Base-by-base conservation (phyloP, 2,797 vertebrate species). In the Pachyuromys duprasi region DNA sequence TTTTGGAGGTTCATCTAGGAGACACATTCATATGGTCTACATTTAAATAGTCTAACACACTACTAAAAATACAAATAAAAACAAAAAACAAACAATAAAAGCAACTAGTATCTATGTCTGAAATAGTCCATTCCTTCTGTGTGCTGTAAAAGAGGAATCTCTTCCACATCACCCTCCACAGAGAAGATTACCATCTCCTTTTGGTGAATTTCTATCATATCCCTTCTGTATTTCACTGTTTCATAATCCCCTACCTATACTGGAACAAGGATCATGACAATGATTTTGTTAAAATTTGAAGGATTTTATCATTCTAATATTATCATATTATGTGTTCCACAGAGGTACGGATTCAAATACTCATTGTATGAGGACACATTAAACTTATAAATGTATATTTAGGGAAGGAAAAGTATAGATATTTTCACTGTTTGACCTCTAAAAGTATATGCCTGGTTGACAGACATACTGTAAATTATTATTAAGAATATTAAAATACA, bases 401-500 rank as follows among this genome's bases (percentile, higher is more conserved):
- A 75, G 0, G 65, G 15, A 53, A 24, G 22, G 5, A 39, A 82
- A 33, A 15, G n/a, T 39, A 62, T 33, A 9, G 4, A 49, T 36
- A 72, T 42, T 70, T 70, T 63, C 9, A 72, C 13, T 60, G 33
- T 33, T 15, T 20, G 11, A 88, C 28, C 6, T 78, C 28, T 70
- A 78, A 88, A 70, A 5, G 55, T 12, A 15, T n/a, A 42, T 12
- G 42, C 14, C 0, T 20, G 55, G n/a, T 33, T 60, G 45, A 67
- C 14, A 18, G 18, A 45, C 26, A 57, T 70, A 89, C 79, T 89
- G 36, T 3, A 79, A 39, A 39, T 74, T 79, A 60, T 89, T 12
- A 45, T 94, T 24, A 57, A 89, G 9, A 80, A 57, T 49, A 31
- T 39, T 91, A 92, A 39, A 72, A 39, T 28, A 67, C 13, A 79